phyloP scores from a whole-genome alignment of 2,797 vertebrate species.

The Protosalanx chinensis region DNA sequence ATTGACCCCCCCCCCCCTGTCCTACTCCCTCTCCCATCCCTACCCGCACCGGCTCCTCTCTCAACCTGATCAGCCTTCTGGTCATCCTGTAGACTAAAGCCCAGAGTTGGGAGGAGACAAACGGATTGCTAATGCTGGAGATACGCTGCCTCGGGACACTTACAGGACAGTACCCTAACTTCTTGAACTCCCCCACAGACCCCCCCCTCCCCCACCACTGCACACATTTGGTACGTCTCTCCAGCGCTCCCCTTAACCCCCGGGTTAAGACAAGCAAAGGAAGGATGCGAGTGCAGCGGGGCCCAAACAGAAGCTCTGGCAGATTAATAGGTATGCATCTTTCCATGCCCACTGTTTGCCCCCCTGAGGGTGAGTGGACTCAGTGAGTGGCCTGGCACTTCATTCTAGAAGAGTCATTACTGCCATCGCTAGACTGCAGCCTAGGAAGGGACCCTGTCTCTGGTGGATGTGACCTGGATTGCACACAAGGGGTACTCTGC shows the following conservation, averaged over 20 bases:
- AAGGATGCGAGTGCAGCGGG: constrained; percentile 12
- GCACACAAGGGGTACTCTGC: neutral
- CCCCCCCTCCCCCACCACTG: neutral
- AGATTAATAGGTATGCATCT: constrained; percentile 28
- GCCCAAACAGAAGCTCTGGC: neutral
- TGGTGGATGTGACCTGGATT: neutral
- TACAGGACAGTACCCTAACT: constrained; percentile 22
- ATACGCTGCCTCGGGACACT: constrained; percentile 48
- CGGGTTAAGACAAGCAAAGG: constrained; percentile 9
- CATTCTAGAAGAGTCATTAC: constrained; percentile 19
- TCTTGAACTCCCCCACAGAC: constrained; percentile 28
- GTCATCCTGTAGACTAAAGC: constrained; percentile 40
- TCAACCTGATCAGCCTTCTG: constrained; percentile 37
- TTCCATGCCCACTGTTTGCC: constrained; percentile 6
- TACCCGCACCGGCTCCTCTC: constrained; percentile 44
- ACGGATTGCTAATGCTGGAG: constrained; percentile 59
- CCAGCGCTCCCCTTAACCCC: constrained; percentile 28
- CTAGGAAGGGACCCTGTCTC: neutral
- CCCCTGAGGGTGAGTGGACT: constrained; percentile 20
- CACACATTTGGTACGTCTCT: constrained; percentile 23
- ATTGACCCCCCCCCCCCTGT: constrained; percentile 51
- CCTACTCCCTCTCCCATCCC: constrained; percentile 43
- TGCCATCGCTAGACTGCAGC: neutral
- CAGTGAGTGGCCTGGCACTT: constrained; percentile 8
- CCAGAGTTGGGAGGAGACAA: constrained; percentile 58